These are phyloP conservation scores for Linepithema humile DNA, from an alignment of 1,140 invertebrate species.

Conservation along the genomic window DNA sequence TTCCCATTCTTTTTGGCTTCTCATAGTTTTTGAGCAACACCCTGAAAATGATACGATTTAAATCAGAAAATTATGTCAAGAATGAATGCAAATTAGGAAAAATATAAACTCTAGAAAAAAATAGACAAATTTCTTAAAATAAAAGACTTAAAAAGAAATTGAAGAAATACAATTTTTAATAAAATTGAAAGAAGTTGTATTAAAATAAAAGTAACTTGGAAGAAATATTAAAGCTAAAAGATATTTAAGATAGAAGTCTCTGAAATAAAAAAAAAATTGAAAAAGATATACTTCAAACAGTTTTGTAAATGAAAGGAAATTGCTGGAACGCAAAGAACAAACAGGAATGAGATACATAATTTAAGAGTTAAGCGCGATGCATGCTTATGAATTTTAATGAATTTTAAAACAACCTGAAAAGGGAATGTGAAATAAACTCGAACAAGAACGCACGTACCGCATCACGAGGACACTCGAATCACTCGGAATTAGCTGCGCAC, in stretches of 20 bases:
- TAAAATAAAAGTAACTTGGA: neutral
- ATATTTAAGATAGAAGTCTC: neutral
- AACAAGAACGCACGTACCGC: neutral
- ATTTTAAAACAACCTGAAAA: neutral
- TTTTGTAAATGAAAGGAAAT: neutral
- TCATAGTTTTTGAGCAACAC: neutral
- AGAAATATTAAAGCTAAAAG: neutral
- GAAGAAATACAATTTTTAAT: neutral
- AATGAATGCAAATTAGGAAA: neutral
- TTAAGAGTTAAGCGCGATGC: neutral
- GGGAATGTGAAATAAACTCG: neutral
- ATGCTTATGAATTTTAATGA: neutral
- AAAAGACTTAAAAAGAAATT: too few relatives aligned
- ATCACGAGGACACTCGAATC: neutral
- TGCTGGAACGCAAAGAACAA: neutral
- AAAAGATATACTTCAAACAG: neutral
- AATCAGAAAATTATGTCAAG: neutral
- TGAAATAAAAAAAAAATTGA: neutral
- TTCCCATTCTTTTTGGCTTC: neutral
- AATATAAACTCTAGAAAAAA: neutral
- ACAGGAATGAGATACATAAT: neutral
- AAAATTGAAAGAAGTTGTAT: neutral
- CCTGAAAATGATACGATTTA: too few relatives aligned
- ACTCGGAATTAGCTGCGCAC: neutral
- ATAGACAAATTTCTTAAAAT: too few relatives aligned